These are phyloP conservation scores for Spatulosminthurus flaviceps DNA, from an alignment of 2,888 invertebrate species.

Conservation along the genomic window DNA sequence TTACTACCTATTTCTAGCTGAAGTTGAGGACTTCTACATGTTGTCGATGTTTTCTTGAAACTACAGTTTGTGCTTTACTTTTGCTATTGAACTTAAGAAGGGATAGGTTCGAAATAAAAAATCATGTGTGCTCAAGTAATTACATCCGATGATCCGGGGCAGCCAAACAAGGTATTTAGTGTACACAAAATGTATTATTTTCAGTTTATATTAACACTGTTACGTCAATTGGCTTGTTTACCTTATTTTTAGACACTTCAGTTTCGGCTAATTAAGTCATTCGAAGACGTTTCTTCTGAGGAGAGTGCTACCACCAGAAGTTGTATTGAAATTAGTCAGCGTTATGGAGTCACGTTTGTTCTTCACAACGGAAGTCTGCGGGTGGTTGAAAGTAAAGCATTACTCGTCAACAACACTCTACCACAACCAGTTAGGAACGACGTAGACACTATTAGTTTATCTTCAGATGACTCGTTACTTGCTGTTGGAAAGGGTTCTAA, in stretches of 20 bases:
- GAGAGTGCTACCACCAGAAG: background rate
- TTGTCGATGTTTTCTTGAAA: no score
- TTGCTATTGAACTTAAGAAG: no score
- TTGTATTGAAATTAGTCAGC: constrained; percentile 34
- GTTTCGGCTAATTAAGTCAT: constrained; percentile 32
- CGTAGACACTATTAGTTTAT: constrained; percentile 25
- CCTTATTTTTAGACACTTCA: constrained; percentile 28
- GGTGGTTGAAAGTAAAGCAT: constrained; percentile 22
- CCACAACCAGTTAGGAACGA: constrained; percentile 21
- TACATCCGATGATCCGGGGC: no score
- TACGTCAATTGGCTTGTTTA: no score
- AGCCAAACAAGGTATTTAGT: no score
- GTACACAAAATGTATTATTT: no score
- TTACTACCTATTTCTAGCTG: no score
- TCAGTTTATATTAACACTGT: no score
- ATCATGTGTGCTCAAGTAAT: no score
- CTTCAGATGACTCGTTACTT: constrained; percentile 37
- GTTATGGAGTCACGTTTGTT: constrained; percentile 36
- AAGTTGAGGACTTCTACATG: no score
- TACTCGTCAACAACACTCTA: background rate
- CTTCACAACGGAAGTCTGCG: constrained; percentile 32
- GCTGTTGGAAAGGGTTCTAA: constrained; percentile 32
- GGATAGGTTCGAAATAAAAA: no score
- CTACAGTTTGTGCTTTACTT: no score
- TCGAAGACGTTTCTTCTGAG: background rate